Evolutionary conservation across 2,888 invertebrate genomes (phyloP), one percentile per base, ranked within the genome.

Genomic region (Phania funesta): DNA sequence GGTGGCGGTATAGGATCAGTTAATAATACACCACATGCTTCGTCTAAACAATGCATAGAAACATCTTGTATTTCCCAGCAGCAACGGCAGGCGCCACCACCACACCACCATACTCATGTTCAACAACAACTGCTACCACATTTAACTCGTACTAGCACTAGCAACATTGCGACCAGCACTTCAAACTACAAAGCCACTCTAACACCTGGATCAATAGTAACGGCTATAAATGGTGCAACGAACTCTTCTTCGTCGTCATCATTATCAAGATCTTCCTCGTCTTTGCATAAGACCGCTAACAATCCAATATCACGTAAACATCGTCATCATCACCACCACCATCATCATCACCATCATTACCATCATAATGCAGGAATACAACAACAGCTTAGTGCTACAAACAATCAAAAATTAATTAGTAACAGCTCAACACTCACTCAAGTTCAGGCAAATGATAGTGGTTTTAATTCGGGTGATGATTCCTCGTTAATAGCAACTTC

Each of bases 271-370:
- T 54, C 83, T 11, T 62, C 83, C n/a, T 35, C 82, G 11, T 46
- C 85, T 58, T 71, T 90, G 71, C 91, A 90, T 84, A 90, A 90
- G 86, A 90, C 90, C n/a, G 87, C 88, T 7, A 89, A 90, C 74
- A 91, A 90, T 86, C 88, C 90, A 44, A 90, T 91, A 77, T 80
- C 86, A 16, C 88, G 89, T 16, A 86, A 87, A 16, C 90, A 90
- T 80, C 88, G 89, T 26, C 89, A 88, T 52, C 89, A 89, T 77
- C 89, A 90, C 52, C 89, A 89, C 41, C 89, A 88, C 50, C 87
- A 88, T 29, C 88, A 92, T 90, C 86, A 89, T 77, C 87, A 91
- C 84, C 87, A 89, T 87, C 79, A 86, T 87, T 85, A 91, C 88
- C 86, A 92, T 91, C 81, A 79, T 20, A 41, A 41, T 13, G 56